A percentile compares a stretch with the other conserved stretches of the same genome.
Evolutionary conservation across 2,113 vertebrate species (phyloP).

Genomic region (Mola mola): DNA sequence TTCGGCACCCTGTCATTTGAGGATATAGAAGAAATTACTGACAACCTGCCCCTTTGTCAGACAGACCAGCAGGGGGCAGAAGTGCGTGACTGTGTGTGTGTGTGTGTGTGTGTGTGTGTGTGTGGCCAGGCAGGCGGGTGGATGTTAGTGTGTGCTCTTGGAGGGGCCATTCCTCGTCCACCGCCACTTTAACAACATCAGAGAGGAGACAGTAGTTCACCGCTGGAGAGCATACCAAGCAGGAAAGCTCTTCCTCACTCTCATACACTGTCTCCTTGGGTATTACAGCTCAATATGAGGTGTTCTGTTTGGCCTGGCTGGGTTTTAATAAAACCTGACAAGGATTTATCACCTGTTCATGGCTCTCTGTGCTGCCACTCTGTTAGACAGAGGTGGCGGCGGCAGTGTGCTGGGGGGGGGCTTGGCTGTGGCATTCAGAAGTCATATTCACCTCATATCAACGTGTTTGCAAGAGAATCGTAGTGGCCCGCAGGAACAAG

Average conservation of each 20-base stretch:
- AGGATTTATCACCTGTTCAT: constrained; percentile 80
- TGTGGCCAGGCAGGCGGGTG: not conserved
- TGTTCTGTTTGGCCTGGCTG: constrained; percentile 78
- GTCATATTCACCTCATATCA: constrained; percentile 74
- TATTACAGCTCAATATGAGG: constrained; percentile 78
- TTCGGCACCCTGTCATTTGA: constrained; percentile 22
- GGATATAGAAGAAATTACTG: constrained; percentile 36
- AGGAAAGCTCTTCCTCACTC: constrained; percentile 47
- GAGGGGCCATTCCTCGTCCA: constrained; percentile 38
- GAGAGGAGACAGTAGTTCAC: constrained; percentile 61
- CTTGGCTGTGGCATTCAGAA: constrained; percentile 57
- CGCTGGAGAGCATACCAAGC: constrained; percentile 70
- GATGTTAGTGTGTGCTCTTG: constrained; percentile 26
- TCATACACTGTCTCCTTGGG: constrained; percentile 68
- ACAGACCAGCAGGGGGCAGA: constrained; percentile 64
- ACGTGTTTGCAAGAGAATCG: constrained; percentile 67
- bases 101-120: constrained; percentile 11
- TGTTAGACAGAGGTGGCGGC: constrained; percentile 61
- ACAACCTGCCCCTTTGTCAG: constrained; percentile 27
- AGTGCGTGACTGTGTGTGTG: constrained; percentile 17
- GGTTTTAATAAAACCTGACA: constrained; percentile 82
- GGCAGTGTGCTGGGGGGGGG: constrained; percentile 11
- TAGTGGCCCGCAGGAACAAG: constrained; percentile 59
- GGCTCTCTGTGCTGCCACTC: constrained; percentile 74
- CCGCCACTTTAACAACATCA: constrained; percentile 69